Evolutionary conservation across 2,888 invertebrate species (phyloP), one percentile per base, ranked within the genome.

Genomic region (Eucera pruinosa): DNA sequence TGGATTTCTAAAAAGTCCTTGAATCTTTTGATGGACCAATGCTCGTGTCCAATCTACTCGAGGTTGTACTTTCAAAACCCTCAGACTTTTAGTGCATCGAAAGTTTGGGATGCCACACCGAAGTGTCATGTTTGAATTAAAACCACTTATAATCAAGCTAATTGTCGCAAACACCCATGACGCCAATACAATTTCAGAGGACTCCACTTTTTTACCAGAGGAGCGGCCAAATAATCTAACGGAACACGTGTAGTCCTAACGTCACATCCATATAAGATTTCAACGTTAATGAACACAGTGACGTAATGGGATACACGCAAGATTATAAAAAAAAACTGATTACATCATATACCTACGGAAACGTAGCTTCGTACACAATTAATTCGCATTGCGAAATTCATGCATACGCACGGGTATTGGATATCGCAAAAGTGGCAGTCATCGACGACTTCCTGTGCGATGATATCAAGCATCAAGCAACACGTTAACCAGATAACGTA

Each of bases 351-450:
- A 3, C 52, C 15, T 47, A 27, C 11, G 36, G 58, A 45, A 54
- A 36, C 20, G 9, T 6, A 11, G 13, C 39, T 77, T 65, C 25
- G 23, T 27, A 20, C 0, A 4, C 33, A 52, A 45, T 33, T 55
- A 36, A n/a, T 33, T 39, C 25, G 7, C 11, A 20, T n/a, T 25
- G 52, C 43, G 33, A 52, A n/a, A 62, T 60, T 36, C 15, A 18
- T n/a, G 25, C 4, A 3, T 43, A 57, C 61, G 36, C 78, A 78
- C 66, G 72, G 7, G 55, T 80, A 54, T 81, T 69, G 30, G 33
- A 64, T 81, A 70, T 64, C 80, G 25, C 15, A 55, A 30, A 62
- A 78, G 52, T 77, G 58, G 50, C n/a, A 15, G 58, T 69, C 52
- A 72, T 55, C 47, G 30, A 45, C 57, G 13, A 54, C 62, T 78